Percentiles rank a stretch among this genome's conserved stretches.
Evolutionary conservation across 1,140 invertebrate genomes (phyloP).

Genomic region (Drosophila nasuta): DNA sequence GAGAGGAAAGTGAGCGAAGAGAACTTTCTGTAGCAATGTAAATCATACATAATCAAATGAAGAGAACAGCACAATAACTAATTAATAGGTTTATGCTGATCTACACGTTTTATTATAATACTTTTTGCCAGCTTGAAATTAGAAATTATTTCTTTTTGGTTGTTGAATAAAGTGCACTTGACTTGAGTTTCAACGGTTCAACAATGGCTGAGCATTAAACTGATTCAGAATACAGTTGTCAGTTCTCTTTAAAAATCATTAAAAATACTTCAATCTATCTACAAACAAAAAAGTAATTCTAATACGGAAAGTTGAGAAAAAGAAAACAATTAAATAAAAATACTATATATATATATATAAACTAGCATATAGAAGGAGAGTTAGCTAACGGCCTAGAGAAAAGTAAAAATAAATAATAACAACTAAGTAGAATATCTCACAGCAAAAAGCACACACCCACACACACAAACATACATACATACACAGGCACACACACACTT

Average conservation of each 20-base stretch:
- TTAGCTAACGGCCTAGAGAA: no score
- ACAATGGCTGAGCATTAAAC: neutral
- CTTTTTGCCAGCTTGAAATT: neutral
- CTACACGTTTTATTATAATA: neutral
- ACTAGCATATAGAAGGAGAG: no score
- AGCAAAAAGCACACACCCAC: constrained; percentile 5
- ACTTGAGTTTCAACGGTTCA: constrained; percentile 1
- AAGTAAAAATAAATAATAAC: constrained; percentile 8
- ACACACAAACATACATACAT: constrained; percentile 18
- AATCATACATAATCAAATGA: neutral
- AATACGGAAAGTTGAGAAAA: constrained; percentile 3
- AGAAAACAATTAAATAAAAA: no score
- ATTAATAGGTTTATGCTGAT: neutral
- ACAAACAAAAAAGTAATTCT: neutral
- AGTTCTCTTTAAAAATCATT: constrained; percentile 10
- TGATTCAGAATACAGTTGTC: constrained; percentile 15
- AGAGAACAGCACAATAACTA: constrained; percentile 4
- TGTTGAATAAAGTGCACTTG: constrained; percentile 10
- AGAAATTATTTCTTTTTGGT: neutral
- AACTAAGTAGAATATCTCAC: constrained; percentile 15
- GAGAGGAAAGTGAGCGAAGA: neutral
- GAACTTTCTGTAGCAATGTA: neutral
- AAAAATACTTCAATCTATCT: constrained; percentile 11
- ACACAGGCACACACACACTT: constrained; percentile 30
- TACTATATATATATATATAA: no score